These are phyloP conservation scores for Dynastes tityus DNA, from an alignment of 2,888 invertebrate genomes.

Conservation along the genomic window DNA sequence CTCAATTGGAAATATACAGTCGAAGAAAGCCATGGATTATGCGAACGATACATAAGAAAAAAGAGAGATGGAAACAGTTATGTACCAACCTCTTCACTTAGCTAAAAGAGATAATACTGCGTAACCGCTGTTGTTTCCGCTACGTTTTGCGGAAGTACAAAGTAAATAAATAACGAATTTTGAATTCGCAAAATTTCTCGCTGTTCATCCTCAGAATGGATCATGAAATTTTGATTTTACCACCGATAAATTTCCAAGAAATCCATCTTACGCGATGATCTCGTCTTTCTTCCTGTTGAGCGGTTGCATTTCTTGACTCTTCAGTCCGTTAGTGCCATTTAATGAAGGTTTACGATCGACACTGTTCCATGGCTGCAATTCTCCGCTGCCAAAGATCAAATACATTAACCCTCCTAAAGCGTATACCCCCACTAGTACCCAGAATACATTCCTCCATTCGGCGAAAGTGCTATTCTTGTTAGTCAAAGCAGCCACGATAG, in stretches of 20 bases:
- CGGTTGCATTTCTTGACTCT: slow-evolving; percentile 66
- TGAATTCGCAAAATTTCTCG: not conserved
- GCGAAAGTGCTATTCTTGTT: slow-evolving; percentile 81
- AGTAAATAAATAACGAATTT: not conserved
- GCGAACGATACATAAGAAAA: not conserved
- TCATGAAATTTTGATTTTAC: slow-evolving; percentile 20
- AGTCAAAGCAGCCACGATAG: slow-evolving; percentile 86
- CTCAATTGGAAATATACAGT: not conserved
- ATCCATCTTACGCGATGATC: slow-evolving; percentile 37
- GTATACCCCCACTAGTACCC: slow-evolving; percentile 84
- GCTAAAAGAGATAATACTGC: not conserved
- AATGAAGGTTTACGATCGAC: slow-evolving; percentile 56
- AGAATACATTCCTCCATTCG: slow-evolving; percentile 88
- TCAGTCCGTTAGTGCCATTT: slow-evolving; percentile 55
- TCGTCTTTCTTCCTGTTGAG: slow-evolving; percentile 58
- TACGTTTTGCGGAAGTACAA: not conserved
- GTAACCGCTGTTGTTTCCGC: not conserved
- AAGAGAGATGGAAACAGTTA: not conserved
- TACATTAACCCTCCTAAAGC: slow-evolving; percentile 78
- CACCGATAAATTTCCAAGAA: not conserved
- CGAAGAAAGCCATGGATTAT: not conserved
- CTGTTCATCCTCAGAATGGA: not conserved
- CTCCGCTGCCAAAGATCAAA: slow-evolving; percentile 78
- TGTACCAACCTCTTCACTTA: not conserved
- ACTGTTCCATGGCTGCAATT: slow-evolving; percentile 76